These are phyloP conservation scores for Agrochola lota DNA, from an alignment of 2,888 invertebrate genomes.

Conservation along the genomic window DNA sequence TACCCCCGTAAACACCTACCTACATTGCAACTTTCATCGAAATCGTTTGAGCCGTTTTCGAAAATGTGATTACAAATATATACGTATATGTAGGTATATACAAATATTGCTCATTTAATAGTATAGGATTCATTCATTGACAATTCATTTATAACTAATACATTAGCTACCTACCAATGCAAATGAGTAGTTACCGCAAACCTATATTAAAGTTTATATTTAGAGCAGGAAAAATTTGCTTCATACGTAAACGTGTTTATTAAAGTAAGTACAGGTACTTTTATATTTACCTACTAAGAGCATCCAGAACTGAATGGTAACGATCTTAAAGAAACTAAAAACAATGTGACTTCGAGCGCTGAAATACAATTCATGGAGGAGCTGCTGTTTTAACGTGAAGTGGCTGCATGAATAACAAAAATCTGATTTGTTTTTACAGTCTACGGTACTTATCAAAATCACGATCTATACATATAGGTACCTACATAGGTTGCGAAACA, in stretches of 20 bases:
- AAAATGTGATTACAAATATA: too few species aligned
- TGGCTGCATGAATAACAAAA: background rate
- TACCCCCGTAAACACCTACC: too few species aligned
- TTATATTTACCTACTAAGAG: background rate
- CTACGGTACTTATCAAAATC: background rate
- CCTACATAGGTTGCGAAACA: background rate
- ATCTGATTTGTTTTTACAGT: background rate
- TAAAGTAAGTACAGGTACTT: background rate
- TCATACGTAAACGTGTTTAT: background rate
- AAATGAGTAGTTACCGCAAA: background rate
- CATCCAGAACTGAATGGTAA: background rate
- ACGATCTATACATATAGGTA: background rate
- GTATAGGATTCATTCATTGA: background rate
- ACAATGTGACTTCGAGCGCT: background rate
- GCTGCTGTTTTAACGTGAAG: background rate
- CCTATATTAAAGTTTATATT: background rate
- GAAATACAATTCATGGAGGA: constrained; percentile 14
- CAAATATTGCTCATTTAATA: too few species aligned
- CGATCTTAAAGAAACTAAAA: background rate
- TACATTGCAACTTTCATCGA: too few species aligned
- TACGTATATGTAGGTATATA: background rate
- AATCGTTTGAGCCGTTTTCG: too few species aligned
- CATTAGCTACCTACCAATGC: background rate
- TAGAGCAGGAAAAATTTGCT: constrained; percentile 10
- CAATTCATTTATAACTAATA: background rate